Evolutionary conservation across 2,888 invertebrate genomes (phyloP), one percentile per base, ranked within the genome.

Genomic region (Tiphia femorata): DNA sequence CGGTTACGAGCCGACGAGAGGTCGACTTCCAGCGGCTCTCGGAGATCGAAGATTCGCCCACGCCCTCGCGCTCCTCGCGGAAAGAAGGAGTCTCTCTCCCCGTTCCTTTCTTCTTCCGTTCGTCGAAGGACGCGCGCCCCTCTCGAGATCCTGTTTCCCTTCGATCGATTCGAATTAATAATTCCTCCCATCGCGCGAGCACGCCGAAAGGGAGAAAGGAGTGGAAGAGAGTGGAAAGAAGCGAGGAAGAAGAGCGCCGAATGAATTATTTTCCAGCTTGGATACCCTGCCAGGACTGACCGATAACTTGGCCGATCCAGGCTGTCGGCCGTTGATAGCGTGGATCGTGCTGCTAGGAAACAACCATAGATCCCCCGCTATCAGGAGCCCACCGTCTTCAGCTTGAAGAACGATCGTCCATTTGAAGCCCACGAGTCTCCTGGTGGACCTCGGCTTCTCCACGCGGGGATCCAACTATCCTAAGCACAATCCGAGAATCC

Each of bases 1-100:
- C 12, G 40, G 6, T 25, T 49, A 51, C 41, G 51, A 2, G 48
- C 14, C 29, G 53, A 53, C 12, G 42, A 25, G 30, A 35, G 62
- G 68, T 70, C 70, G 70, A 72, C 74, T 73, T 70, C 63, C 70
- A 68, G 63, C 68, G 58, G 61, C 67, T 59, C 59, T 65, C 67
- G 58, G n/a, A 76, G 77, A 79, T 79, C 77, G 73, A 72, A 79
- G 79, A 79, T 79, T 78, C 79, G 77, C 79, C 79, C 78, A 79
- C 79, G 77, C 77, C 73, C 70, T 61, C n/a, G n/a, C n/a, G n/a
- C n/a, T 62, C 59, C 63, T 52, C 51, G 52, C 62, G 44, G 55
- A 58, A 49, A 47, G 62, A 58, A n/a, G n/a, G n/a, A n/a, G n/a
- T n/a, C n/a, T n/a, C n/a, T n/a, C n/a, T n/a, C n/a, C n/a, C n/a